Evolutionary conservation across 2,888 invertebrate species (phyloP).

Genomic region (Oxystoma pomonae): DNA sequence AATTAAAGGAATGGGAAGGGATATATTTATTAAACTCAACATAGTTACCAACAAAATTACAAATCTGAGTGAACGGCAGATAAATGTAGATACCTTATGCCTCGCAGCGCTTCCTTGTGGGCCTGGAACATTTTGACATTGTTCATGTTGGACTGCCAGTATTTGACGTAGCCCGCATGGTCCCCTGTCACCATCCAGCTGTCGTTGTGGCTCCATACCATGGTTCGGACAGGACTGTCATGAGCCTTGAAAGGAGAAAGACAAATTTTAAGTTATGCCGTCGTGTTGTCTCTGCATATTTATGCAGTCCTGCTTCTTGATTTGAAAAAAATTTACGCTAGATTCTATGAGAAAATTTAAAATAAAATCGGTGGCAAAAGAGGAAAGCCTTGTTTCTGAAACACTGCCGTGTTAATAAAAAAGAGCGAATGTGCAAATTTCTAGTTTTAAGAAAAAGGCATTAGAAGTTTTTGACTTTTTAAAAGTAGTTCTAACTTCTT

Average conservation of each 20-base stretch:
- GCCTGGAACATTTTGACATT: constrained; percentile 99
- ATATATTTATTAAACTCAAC: constrained; percentile 44
- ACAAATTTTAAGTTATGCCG: no score
- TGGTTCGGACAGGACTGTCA: constrained; percentile 96
- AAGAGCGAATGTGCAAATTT: no score
- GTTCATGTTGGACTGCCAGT: constrained; percentile 99
- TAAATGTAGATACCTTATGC: constrained; percentile 79
- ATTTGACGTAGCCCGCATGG: constrained; percentile 97
- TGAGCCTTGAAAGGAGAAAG: constrained; percentile 88
- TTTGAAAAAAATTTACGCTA: no score
- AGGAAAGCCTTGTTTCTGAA: no score
- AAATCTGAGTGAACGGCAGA: constrained; percentile 44
- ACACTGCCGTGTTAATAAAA: no score
- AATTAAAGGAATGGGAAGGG: constrained; percentile 43
- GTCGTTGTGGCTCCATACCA: constrained; percentile 99
- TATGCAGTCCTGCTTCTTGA: no score
- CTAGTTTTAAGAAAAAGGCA: no score
- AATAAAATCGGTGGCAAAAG: no score
- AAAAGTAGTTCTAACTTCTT: no score
- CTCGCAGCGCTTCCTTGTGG: constrained; percentile 98
- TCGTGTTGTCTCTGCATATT: no score
- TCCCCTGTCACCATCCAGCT: constrained; percentile 99
- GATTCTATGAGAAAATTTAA: no score
- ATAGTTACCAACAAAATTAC: constrained; percentile 39
- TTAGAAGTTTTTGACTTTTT: no score